Base-by-base conservation (phyloP, 2,888 invertebrate species). In the Pyrgus malvae region DNA sequence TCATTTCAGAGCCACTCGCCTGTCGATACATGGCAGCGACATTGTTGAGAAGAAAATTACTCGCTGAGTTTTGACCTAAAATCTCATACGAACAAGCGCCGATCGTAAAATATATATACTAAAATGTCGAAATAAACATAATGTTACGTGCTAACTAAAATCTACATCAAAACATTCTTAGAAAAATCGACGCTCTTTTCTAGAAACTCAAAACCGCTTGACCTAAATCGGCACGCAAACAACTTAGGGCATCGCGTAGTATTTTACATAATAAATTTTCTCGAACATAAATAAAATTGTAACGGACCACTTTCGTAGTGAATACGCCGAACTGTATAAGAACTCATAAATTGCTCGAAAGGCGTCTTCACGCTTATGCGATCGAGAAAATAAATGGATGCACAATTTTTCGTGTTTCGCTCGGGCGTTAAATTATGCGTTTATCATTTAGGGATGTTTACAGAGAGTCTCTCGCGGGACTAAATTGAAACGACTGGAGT, bases 361-460 rank as follows among this genome's bases (percentile, higher is more conserved):
- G 74, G 74, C 74, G 72, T 80, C 80, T 82, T 83, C 76, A 76
- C 76, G 78, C 70, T 75, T 68, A 68, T 75, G 73, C 80, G 80
- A 81, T 78, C 76, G 72, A 72, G 76, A 61, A 78, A 81, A 83
- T 82, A 82, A 79, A 84, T 80, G 74, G 73, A 71, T 80, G 79
- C 75, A 80, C 81, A 81, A 82, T 83, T 83, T 83, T 84, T 85
- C 80, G 72, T 76, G 74, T 81, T 80, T 76, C 78, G 68, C 66
- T 73, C 77, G 72, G 77, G 84, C 82, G 81, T 84, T 86, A 87
- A 87, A 86, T 85, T 84, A 83, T 83, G 80, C 82, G 84, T 88
- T 87, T 83, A 88, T 86, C 86, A 87, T 87, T 88, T 85, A 83
- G 82, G 82, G 82, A 81, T 87, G 86, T 89, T 89, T 86, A 86